These are phyloP conservation scores for Zosterops pallidus DNA, from an alignment of 2,113 vertebrate genomes.

Conservation along the genomic window DNA sequence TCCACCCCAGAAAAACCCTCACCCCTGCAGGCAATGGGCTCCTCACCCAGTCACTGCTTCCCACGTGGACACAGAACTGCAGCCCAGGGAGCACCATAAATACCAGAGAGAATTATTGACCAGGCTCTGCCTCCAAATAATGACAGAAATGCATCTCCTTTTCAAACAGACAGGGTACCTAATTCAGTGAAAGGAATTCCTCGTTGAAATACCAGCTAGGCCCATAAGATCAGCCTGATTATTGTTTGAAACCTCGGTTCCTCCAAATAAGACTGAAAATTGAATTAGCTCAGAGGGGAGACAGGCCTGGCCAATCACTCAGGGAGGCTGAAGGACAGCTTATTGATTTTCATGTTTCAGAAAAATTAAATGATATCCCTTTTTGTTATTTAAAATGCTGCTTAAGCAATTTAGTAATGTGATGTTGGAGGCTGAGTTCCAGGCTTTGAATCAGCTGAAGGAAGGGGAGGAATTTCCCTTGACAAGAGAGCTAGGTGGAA, in stretches of 20 bases:
- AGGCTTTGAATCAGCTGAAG: slow-evolving; percentile 22
- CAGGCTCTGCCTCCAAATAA: slow-evolving; percentile 74
- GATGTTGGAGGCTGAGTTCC: slow-evolving; percentile 53
- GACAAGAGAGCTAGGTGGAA: slow-evolving; percentile 29
- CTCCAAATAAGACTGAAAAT: slow-evolving; percentile 41
- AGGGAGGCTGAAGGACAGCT: slow-evolving; percentile 68
- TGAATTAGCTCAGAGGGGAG: slow-evolving; percentile 64
- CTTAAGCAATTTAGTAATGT: slow-evolving; percentile 75
- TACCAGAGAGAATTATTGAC: slow-evolving; percentile 74
- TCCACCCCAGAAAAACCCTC: neutral
- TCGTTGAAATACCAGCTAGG: slow-evolving; percentile 47
- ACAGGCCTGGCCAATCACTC: slow-evolving; percentile 54
- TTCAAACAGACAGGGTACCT: slow-evolving; percentile 67
- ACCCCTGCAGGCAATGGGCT: neutral
- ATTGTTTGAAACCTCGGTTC: slow-evolving; percentile 48
- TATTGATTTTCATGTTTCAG: slow-evolving; percentile 79
- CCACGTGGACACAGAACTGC: slow-evolving; percentile 49
- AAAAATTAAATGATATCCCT: slow-evolving; percentile 77
- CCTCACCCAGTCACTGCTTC: slow-evolving; percentile 27
- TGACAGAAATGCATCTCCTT: slow-evolving; percentile 70
- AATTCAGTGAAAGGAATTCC: slow-evolving; percentile 75
- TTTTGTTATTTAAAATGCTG: slow-evolving; percentile 79
- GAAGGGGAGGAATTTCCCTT: slow-evolving; percentile 43
- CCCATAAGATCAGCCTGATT: slow-evolving; percentile 60
- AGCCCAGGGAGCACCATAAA: slow-evolving; percentile 56